phyloP scores from a whole-genome alignment of 1,140 invertebrate genomes.

The Drosophila pseudoobscura region DNA sequence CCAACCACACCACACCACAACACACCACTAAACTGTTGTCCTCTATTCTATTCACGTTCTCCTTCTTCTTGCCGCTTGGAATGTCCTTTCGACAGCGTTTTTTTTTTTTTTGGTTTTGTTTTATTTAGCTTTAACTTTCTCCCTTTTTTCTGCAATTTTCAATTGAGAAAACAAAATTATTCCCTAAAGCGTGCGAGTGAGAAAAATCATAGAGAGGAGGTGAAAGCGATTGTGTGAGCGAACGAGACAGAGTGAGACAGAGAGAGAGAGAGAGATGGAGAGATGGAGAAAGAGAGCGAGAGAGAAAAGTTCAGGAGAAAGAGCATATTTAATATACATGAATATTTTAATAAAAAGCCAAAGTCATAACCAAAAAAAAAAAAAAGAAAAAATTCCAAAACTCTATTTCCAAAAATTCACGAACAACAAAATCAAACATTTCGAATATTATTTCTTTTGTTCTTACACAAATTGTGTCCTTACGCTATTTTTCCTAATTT shows the following conservation, averaged over 20 bases:
- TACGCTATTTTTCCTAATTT: constrained; percentile 40
- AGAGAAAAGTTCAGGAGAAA: constrained; percentile 73
- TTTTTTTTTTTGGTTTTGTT: constrained; percentile 12
- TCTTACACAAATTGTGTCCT: constrained; percentile 22
- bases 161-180: no score
- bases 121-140: constrained; percentile 17
- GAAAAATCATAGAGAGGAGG: no score
- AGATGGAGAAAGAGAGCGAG: constrained; percentile 25
- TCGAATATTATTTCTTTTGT: constrained; percentile 33
- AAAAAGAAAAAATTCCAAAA: constrained; percentile 48
- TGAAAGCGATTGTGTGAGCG: constrained; percentile 32
- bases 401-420: constrained; percentile 37
- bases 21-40: no score
- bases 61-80: no score
- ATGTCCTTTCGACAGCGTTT: background rate
- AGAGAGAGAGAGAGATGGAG: constrained; percentile 13
- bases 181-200: no score
- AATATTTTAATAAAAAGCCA: constrained; percentile 73
- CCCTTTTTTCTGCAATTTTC: no score
- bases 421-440: constrained; percentile 31
- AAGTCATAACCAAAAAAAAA: constrained; percentile 42
- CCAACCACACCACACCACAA: no score
- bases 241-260: constrained; percentile 30
- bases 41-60: no score
- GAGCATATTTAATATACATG: constrained; percentile 66